phyloP scores from a whole-genome alignment of 2,113 vertebrate species.

The Austrofundulus limnaeus region DNA sequence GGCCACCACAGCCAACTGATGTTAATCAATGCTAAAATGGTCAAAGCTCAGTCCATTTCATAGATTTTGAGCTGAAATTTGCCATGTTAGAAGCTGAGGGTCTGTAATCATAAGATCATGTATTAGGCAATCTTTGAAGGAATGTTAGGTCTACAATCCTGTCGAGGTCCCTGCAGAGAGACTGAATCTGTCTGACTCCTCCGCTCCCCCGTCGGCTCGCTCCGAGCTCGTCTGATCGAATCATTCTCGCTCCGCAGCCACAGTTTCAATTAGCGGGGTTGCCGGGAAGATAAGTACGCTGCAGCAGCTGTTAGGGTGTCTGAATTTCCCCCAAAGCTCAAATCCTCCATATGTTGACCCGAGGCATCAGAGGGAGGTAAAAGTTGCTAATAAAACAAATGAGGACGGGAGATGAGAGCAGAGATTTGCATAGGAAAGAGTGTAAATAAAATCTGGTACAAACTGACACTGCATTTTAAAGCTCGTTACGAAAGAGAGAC shows the following conservation, averaged over 20 bases:
- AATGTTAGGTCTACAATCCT: slow-evolving; percentile 13
- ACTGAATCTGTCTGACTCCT: slow-evolving; percentile 42
- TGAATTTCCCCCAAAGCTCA: slow-evolving; percentile 42
- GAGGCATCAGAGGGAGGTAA: slow-evolving; percentile 30
- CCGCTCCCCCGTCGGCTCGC: slow-evolving; percentile 35
- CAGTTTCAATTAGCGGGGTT: slow-evolving; percentile 66
- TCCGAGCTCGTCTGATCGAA: slow-evolving; percentile 48
- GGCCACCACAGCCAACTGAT: too few species aligned
- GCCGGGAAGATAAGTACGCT: slow-evolving; percentile 60
- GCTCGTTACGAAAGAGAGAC: too few species aligned
- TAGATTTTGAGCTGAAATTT: too few species aligned
- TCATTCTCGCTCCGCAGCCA: slow-evolving; percentile 52
- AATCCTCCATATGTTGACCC: slow-evolving; percentile 35
- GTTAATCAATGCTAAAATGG: too few species aligned
- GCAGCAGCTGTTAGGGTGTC: slow-evolving; percentile 63
- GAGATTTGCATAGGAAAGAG: slow-evolving; percentile 9
- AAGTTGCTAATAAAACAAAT: slow-evolving; percentile 11
- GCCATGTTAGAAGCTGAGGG: too few species aligned
- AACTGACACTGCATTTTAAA: neutral
- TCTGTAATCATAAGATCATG: too few species aligned
- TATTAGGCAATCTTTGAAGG: too few species aligned
- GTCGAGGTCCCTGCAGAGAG: slow-evolving; percentile 33
- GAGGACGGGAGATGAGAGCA: neutral
- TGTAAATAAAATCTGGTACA: neutral
- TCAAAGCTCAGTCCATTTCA: too few species aligned